phyloP scores from a whole-genome alignment of 2,888 invertebrate genomes.

The Drosophila dives region DNA sequence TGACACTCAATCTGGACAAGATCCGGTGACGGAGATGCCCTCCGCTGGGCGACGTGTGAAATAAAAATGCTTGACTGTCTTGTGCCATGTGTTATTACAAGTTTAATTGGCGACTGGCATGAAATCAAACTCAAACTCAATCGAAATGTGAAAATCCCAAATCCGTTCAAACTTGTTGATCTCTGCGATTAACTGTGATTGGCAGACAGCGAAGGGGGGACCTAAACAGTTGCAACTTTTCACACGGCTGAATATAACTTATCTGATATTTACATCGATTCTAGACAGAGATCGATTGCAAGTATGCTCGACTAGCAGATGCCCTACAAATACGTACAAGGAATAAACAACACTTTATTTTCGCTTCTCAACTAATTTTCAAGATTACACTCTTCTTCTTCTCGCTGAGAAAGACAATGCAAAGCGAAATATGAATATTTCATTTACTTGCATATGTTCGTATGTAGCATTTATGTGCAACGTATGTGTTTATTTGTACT shows the following conservation, averaged over 20 bases:
- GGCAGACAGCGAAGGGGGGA: slow-evolving; percentile 34
- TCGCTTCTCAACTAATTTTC: not conserved
- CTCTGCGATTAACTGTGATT: slow-evolving; percentile 12
- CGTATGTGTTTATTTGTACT: not conserved
- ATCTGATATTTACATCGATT: not conserved
- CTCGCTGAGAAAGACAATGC: not conserved
- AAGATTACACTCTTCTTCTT: not conserved
- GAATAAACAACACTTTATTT: not conserved
- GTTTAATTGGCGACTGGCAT: slow-evolving; percentile 62
- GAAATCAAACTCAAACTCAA: slow-evolving; percentile 40
- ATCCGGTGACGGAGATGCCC: slow-evolving; percentile 74
- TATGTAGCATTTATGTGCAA: not conserved
- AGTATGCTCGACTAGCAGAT: not conserved
- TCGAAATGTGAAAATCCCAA: slow-evolving; percentile 31
- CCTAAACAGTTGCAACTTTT: slow-evolving; percentile 18
- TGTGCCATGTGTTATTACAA: slow-evolving; percentile 31
- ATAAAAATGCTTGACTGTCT: slow-evolving; percentile 6
- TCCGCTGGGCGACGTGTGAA: slow-evolving; percentile 71
- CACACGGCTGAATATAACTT: slow-evolving; percentile 16
- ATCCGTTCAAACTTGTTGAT: slow-evolving; percentile 36
- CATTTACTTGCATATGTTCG: not conserved
- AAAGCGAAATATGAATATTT: not conserved
- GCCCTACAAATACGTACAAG: slow-evolving; percentile 7
- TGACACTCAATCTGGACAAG: slow-evolving; percentile 69
- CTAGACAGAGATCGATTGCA: too few species aligned